phyloP scores from a whole-genome alignment of 2,888 invertebrate genomes.

The Lathronympha strigana region DNA sequence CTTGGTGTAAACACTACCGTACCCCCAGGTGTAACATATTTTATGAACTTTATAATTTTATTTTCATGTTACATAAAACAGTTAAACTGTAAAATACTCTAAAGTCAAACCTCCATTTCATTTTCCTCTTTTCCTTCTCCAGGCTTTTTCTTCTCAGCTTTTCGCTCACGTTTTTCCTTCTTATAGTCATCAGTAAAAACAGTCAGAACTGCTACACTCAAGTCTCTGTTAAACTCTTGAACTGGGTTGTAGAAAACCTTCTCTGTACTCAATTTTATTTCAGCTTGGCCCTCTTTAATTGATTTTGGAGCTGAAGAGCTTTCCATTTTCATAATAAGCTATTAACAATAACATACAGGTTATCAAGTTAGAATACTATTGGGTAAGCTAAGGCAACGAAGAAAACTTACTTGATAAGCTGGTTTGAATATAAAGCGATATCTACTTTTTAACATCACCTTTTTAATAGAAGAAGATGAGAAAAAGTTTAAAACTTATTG shows the following conservation, averaged over 20 bases:
- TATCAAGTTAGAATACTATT: neutral
- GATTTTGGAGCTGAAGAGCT: slow-evolving; percentile 55
- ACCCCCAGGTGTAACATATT: slow-evolving; percentile 3
- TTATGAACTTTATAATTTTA: slow-evolving; percentile 41
- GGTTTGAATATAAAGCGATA: slow-evolving; percentile 10
- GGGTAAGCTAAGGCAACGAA: neutral
- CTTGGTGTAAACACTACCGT: neutral
- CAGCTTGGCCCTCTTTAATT: slow-evolving; percentile 91
- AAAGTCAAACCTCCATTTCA: slow-evolving; percentile 42
- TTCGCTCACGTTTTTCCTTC: slow-evolving; percentile 57
- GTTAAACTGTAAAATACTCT: neutral
- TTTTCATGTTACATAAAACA: neutral
- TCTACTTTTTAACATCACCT: slow-evolving; percentile 21
- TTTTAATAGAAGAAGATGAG: slow-evolving; percentile 17
- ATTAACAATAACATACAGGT: slow-evolving; percentile 32
- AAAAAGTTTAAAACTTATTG: slow-evolving; percentile 16
- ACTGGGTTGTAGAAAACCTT: slow-evolving; percentile 99
- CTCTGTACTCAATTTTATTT: slow-evolving; percentile 87
- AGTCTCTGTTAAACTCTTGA: slow-evolving; percentile 98
- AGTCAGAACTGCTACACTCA: slow-evolving; percentile 90
- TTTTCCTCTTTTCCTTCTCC: slow-evolving; percentile 44
- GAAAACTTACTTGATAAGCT: slow-evolving; percentile 20
- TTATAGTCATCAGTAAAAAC: slow-evolving; percentile 85
- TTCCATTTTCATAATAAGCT: slow-evolving; percentile 65
- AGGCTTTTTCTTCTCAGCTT: slow-evolving; percentile 51